Base-by-base conservation (phyloP, 2,113 vertebrate species). In the Entelurus aequoreus region DNA sequence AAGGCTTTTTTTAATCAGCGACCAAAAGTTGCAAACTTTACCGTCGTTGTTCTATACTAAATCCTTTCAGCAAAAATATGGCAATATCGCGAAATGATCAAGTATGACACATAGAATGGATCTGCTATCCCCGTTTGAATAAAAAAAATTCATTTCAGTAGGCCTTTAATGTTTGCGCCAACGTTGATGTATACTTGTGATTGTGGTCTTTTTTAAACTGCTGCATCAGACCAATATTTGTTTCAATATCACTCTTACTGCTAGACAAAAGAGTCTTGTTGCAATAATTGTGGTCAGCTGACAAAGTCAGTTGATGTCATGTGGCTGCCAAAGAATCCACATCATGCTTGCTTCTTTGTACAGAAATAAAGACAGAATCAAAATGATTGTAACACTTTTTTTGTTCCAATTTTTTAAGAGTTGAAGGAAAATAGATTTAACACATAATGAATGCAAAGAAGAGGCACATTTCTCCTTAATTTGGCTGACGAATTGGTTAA, bases 221-320 rank as follows among this genome's bases (percentile, higher is more conserved):
- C 60, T 66, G 62, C 58, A 50, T 67, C 48, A n/a, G 55, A 58
- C 53, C 48, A 49, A 38, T 82, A 80, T 78, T 69, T 75, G 68
- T 69, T 77, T 80, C 78, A 40, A 68, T 57, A 65, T 78, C 62
- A 67, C 71, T 77, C 79, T 38, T 60, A 37, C 61, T 54, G 62
- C 1, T 2, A 61, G 55, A 86, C 83, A 87, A 84, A 77, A 73
- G 14, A 77, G 77, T 71, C 75, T 69, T 87, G 77, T 87, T 80
- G 59, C 65, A 46, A 14, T 57, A 70, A 62, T 60, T 28, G 0
- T 57, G 48, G 69, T 86, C 80, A 84, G 79, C 83, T 86, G 78
- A 86, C 19, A 47, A 19, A 81, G 80, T 85, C 84, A 83, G 80
- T 78, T 85, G 78, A 86, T 55, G 60, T 63, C 48, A 65, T 63